These are phyloP conservation scores for Callimorpha dominula DNA, from an alignment of 2,888 invertebrate species.

Conservation along the genomic window DNA sequence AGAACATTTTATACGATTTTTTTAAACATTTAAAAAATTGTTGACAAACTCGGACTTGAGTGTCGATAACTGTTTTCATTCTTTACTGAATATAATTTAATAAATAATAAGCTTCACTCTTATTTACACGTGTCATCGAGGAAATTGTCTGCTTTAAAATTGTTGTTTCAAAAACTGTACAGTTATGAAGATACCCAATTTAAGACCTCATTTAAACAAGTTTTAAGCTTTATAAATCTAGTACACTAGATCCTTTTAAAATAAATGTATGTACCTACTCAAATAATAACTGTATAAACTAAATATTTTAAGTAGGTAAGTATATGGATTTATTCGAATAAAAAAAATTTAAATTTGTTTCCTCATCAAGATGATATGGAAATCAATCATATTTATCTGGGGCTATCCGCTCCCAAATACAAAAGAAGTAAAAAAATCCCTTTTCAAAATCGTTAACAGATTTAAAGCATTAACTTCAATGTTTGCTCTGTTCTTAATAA, in stretches of 20 bases:
- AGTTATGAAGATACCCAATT: neutral
- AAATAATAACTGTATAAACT: neutral
- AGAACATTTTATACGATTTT: constrained; percentile 8
- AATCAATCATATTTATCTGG: neutral
- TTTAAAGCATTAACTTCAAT: neutral
- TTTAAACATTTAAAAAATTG: neutral
- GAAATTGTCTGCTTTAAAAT: too few species aligned
- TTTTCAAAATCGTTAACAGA: neutral
- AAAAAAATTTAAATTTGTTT: neutral
- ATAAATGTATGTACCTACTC: too few species aligned
- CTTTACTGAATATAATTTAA: neutral
- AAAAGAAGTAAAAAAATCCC: neutral
- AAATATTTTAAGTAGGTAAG: neutral
- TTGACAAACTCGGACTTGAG: neutral
- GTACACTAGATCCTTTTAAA: neutral
- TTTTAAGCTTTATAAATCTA: neutral
- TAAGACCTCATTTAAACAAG: neutral
- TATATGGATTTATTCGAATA: neutral
- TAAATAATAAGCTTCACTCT: neutral
- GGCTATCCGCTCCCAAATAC: neutral
- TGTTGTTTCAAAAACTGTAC: too few species aligned
- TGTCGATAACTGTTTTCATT: neutral
- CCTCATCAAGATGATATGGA: neutral
- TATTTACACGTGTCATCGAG: neutral
- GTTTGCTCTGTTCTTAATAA: constrained; percentile 7